Evolutionary conservation across 2,888 invertebrate genomes (phyloP), one percentile per base, ranked within the genome.

Genomic region (Metopia argyrocephala): DNA sequence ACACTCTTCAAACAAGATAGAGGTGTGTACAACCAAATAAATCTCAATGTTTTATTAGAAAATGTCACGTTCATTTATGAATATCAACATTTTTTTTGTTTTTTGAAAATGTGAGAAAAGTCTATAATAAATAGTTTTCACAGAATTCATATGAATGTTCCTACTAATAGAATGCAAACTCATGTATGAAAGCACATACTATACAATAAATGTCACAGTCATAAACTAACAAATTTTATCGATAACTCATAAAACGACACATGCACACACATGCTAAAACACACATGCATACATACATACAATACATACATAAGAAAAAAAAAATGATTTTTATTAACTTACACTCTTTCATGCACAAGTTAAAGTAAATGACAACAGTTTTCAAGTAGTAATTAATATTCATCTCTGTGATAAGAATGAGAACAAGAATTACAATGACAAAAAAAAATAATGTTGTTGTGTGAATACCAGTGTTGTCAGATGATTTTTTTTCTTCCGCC

Each of bases 361-460:
- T 57, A 54, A 85, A 87, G 83, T 86, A 85, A 85, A 86, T 87
- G 87, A 87, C 87, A 87, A 75, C 65, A 85, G 85, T 86, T 87
- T 87, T 87, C 88, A 88, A 87, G 87, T 86, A 86, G 87, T 88
- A 88, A 88, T 88, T 88, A 88, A 88, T 88, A 87, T 88, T 88
- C 88, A 87, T 87, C 86, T 85, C 25, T 56, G 48, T 62, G 56
- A 56, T 68, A 68, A 69, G 28, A 31, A 85, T 85, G 94, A 84
- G 74, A 78, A 70, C 75, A 83, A 48, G n/a, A n/a, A n/a, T n/a
- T n/a, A n/a, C n/a, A n/a, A n/a, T n/a, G n/a, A n/a, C n/a, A n/a
- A n/a, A n/a, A n/a, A n/a, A n/a, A n/a, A n/a, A n/a, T n/a, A n/a
- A n/a, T n/a, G n/a, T n/a, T n/a, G n/a, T n/a, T n/a, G n/a, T n/a